Evolutionary conservation across 35 echinoderm and acorn worm species (phyloP), one percentile per base, ranked within the genome.

Genomic region (Nesometra sesokonis): DNA sequence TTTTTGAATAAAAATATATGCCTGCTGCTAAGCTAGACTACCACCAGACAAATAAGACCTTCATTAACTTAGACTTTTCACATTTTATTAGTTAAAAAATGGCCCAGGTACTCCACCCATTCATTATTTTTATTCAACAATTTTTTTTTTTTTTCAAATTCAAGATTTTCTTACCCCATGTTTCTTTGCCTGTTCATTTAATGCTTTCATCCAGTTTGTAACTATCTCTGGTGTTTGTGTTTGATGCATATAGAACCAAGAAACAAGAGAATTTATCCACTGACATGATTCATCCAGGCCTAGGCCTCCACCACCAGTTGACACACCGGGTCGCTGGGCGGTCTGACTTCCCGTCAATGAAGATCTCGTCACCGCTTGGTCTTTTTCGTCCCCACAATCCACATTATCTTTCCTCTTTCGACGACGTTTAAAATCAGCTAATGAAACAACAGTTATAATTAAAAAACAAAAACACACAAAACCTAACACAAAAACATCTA

Each of bases 141-240:
- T n/a, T n/a, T n/a, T n/a, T 67, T 67, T 43, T 43, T 43, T 4
- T 43, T 43, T 43, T 43, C 11, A 57, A 57, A 78, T 30, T 5
- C 3, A 78, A 43, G 7, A 47, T 89, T 34, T 77, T 90, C 96
- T 89, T 92, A 99, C 96, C 85, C 96, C 96, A 92, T 93, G 90
- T 89, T 92, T 94, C 77, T 92, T 99, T 31, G 96, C 88, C 35
- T 99, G 89, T 17, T 99, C 96, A 84, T 99, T 99, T 0, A 99
- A 88, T 30, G 96, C 96, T 86, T 92, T 99, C 35, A 99, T 79
- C 95, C 96, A 99, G 17, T 90, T 87, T 5, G 87, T 87, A 7
- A 90, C 86, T 15, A 99, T 46, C 47, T 99, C 93, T 77, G 89
- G 87, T 31, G 95, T 91, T 36, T 94, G 95, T 35, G 92, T 91